Conservation (phyloP, 2,797 vertebrate species). For the Gallinago nigripennis region DNA sequence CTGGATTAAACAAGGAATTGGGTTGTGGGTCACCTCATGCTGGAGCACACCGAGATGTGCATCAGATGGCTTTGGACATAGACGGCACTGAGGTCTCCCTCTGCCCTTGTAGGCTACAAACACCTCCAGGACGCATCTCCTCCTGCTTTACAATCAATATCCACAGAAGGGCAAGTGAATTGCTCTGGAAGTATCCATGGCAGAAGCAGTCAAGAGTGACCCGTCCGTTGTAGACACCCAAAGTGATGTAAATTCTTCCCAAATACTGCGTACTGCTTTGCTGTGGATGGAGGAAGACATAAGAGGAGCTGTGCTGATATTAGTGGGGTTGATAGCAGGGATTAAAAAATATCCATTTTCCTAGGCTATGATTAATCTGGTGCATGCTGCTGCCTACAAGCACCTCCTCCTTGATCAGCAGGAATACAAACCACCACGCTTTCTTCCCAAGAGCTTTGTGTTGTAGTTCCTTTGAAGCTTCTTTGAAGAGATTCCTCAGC, state of each 20-base stretch:
- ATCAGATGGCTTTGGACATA: not conserved
- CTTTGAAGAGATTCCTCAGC: not conserved
- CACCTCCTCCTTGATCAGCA: not conserved
- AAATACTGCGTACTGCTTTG: not conserved
- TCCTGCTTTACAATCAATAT: not conserved
- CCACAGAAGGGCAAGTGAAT: not conserved
- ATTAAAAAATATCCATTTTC: not conserved
- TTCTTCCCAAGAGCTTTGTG: not conserved
- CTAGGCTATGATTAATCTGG: not conserved
- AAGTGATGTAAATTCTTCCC: not conserved
- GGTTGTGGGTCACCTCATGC: not conserved
- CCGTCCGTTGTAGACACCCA: not conserved
- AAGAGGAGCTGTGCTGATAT: not conserved
- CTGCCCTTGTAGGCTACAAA: accelerated
- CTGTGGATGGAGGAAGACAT: not conserved
- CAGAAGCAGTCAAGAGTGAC: not conserved
- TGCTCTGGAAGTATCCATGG: not conserved
- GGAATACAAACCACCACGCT: not conserved
- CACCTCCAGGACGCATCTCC: not conserved
- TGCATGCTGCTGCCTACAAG: not conserved
- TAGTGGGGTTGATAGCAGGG: not conserved
- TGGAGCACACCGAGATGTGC: not conserved
- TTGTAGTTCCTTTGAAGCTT: not conserved
- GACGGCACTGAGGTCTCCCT: not conserved
- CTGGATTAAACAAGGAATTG: not conserved